Conservation (phyloP, 2,113 vertebrate genomes). For the Mus musculus region DNA sequence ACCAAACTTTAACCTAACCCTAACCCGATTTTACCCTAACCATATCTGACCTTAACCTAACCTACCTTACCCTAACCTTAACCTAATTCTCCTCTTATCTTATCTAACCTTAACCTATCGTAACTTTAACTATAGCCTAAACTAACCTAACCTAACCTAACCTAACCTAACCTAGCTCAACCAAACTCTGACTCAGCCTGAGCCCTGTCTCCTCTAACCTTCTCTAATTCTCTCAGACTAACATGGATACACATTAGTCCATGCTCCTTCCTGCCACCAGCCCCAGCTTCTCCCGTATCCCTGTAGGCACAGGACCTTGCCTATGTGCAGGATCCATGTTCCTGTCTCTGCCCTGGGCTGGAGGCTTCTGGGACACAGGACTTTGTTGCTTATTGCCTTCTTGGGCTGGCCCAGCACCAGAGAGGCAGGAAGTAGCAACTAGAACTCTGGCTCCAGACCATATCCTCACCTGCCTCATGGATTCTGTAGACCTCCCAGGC, state of each 20-base stretch:
- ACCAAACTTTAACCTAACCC: neutral
- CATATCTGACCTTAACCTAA: neutral
- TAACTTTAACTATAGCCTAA: neutral
- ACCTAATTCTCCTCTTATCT: too few relatives aligned
- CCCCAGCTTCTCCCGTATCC: neutral
- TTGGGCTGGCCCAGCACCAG: neutral
- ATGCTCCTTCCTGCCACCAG: accelerated
- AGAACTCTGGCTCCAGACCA: neutral
- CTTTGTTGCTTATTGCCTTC: neutral
- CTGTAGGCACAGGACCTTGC: neutral
- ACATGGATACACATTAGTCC: too few relatives aligned
- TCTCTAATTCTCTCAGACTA: neutral
- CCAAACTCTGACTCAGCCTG: neutral
- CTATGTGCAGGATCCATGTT: neutral
- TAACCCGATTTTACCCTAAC: neutral
- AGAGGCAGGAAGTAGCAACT: neutral
- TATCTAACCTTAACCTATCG: neutral
- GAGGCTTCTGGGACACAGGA: neutral
- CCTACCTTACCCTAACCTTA: neutral
- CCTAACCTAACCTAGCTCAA: neutral
- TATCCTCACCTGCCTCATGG: accelerated
- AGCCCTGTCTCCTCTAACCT: neutral
- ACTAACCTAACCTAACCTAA: neutral
- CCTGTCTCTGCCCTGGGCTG: too few relatives aligned
- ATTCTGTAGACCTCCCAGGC: neutral